Conservation (phyloP, 2,888 invertebrate species). For the Philereme transversata region DNA sequence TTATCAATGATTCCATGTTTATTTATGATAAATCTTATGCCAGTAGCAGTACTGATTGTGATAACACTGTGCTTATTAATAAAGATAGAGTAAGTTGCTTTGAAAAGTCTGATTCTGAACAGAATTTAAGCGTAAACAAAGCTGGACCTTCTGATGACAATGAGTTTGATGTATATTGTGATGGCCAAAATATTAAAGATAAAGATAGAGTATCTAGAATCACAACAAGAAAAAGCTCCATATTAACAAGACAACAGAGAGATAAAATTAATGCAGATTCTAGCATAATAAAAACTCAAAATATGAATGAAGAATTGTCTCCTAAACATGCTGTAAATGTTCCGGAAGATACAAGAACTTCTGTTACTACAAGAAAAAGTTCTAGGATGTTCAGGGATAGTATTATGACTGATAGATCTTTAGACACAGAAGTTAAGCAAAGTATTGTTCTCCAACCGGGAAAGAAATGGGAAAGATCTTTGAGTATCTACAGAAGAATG, state of each 20-base stretch:
- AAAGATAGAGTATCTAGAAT: conserved; percentile 12
- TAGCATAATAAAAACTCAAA: conserved; percentile 13
- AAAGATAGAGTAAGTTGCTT: conserved; percentile 25
- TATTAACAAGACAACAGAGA: conserved; percentile 14
- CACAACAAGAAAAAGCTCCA: conserved; percentile 21
- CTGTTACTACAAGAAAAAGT: conserved; percentile 43
- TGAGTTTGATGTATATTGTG: conserved; percentile 1
- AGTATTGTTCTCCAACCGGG: conserved; percentile 84
- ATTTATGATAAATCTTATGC: conserved; percentile 54
- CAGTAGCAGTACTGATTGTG: conserved; percentile 55
- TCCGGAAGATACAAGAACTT: conserved; percentile 9
- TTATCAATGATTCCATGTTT: conserved; percentile 57
- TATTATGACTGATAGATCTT: conserved; percentile 28
- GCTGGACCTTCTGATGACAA: background rate
- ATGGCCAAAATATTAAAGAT: conserved; percentile 4
- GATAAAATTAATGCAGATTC: conserved; percentile 9
- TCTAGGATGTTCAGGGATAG: conserved; percentile 41
- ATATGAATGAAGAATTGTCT: background rate
- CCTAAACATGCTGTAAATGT: background rate
- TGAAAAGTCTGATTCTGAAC: conserved; percentile 21
- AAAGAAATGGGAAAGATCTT: conserved; percentile 87
- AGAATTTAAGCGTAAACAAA: conserved; percentile 10
- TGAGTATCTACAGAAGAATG: conserved; percentile 83
- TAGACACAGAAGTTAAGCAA: conserved; percentile 45
- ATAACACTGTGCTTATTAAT: conserved; percentile 58